Evolutionary conservation across 2,888 invertebrate genomes (phyloP).

Genomic region (Nymphalis polychloros): DNA sequence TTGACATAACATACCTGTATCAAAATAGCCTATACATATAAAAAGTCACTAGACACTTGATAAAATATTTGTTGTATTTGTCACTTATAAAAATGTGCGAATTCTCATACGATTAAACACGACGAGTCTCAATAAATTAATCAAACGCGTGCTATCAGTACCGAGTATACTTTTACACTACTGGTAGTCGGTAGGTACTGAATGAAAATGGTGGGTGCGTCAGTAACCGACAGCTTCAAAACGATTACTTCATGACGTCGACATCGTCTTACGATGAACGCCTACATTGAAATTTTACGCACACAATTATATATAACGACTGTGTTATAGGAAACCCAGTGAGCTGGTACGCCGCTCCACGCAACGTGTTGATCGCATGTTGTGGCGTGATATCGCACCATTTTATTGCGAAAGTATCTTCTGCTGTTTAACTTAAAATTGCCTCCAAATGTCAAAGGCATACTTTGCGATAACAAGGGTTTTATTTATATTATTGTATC

Average conservation of each 20-base stretch:
- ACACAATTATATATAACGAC: constrained; percentile 11
- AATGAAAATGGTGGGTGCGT: constrained; percentile 33
- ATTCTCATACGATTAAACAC: constrained; percentile 32
- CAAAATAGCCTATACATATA: not conserved
- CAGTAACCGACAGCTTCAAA: constrained; percentile 33
- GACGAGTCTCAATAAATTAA: constrained; percentile 25
- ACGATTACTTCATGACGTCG: constrained; percentile 38
- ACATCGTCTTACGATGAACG: constrained; percentile 17
- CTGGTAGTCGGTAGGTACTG: constrained; percentile 11
- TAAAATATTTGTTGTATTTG: constrained; percentile 11
- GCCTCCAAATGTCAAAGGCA: not conserved
- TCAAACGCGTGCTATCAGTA: constrained; percentile 23
- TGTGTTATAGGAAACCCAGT: constrained; percentile 36
- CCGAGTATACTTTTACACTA: constrained; percentile 29
- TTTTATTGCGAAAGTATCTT: constrained; percentile 64
- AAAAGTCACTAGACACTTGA: constrained; percentile 17
- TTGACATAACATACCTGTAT: constrained; percentile 4
- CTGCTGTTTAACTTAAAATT: constrained; percentile 20
- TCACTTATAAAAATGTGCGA: constrained; percentile 23
- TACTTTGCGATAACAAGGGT: not conserved
- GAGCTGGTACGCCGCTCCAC: constrained; percentile 28
- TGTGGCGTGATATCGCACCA: constrained; percentile 72
- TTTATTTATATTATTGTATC: not conserved
- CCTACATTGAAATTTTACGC: constrained; percentile 15
- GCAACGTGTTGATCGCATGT: constrained; percentile 61